Evolutionary conservation across 2,113 vertebrate genomes (phyloP).

Genomic region (Triplophysa tibetana): DNA sequence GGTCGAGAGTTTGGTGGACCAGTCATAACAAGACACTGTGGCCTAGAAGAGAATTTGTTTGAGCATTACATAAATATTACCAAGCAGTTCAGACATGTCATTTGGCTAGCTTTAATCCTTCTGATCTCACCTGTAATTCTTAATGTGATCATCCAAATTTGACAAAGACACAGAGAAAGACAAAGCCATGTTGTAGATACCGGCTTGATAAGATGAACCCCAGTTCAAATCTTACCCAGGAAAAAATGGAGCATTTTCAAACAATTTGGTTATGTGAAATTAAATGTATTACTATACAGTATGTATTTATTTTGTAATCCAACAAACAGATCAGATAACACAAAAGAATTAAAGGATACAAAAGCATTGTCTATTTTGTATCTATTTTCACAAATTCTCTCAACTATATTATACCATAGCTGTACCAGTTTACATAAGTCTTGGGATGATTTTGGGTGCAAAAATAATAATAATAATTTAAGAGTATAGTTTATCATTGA

Average conservation of each 20-base stretch:
- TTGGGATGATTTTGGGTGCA: too few species aligned
- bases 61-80: not conserved
- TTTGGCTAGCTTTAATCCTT: not conserved
- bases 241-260: not conserved
- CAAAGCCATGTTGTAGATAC: conserved; percentile 74
- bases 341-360: too few species aligned
- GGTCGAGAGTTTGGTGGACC: conserved; percentile 71
- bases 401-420: too few species aligned
- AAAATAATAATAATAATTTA: not conserved
- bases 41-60: conserved; percentile 55
- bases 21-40: conserved; percentile 78
- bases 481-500: not conserved
- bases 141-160: conserved; percentile 73
- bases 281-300: too few species aligned
- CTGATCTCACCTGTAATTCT: conserved; percentile 73
- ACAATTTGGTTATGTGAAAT: not conserved
- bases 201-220: conserved; percentile 73
- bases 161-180: conserved; percentile 70
- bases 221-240: conserved; percentile 71
- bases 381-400: too few species aligned
- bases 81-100: not conserved
- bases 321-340: too few species aligned
- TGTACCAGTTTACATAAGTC: too few species aligned
- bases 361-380: too few species aligned
- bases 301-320: too few species aligned